Evolutionary conservation across 2,888 invertebrate species (phyloP).

Genomic region (Yponomeuta cagnagella): DNA sequence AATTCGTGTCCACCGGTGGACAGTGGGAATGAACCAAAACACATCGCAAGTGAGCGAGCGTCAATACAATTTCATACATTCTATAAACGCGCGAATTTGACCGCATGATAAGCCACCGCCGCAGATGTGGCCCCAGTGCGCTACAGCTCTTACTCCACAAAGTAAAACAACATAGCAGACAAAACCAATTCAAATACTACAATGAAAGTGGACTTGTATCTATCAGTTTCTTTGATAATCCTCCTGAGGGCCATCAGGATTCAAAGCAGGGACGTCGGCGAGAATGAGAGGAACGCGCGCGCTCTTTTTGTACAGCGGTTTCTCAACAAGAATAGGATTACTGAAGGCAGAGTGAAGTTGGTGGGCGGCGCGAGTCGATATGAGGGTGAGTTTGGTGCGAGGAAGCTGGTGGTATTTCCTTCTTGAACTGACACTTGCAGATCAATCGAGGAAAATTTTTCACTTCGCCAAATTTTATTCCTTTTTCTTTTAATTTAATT

Average conservation of each 20-base stretch:
- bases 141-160: too few species aligned
- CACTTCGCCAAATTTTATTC: too few species aligned
- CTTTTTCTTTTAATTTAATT: too few species aligned
- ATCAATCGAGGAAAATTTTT: too few species aligned
- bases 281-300: conserved; percentile 50
- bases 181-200: background rate
- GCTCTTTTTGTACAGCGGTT: conserved; percentile 81
- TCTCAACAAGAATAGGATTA: conserved; percentile 80
- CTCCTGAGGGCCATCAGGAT: conserved; percentile 32
- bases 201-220: background rate
- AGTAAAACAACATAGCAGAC: background rate
- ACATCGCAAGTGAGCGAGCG: too few species aligned
- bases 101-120: too few species aligned
- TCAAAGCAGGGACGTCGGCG: conserved; percentile 45
- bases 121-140: too few species aligned
- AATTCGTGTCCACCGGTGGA: too few species aligned
- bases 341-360: conserved; percentile 84
- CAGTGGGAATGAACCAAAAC: too few species aligned
- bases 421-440: too few species aligned
- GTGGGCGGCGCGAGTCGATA: conserved; percentile 80
- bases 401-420: background rate
- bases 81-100: too few species aligned
- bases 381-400: conserved; percentile 78
- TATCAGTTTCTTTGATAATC: conserved; percentile 26
- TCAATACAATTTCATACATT: too few species aligned